Base-by-base conservation (phyloP, 2,113 vertebrate species). In the Halichoerus grypus region DNA sequence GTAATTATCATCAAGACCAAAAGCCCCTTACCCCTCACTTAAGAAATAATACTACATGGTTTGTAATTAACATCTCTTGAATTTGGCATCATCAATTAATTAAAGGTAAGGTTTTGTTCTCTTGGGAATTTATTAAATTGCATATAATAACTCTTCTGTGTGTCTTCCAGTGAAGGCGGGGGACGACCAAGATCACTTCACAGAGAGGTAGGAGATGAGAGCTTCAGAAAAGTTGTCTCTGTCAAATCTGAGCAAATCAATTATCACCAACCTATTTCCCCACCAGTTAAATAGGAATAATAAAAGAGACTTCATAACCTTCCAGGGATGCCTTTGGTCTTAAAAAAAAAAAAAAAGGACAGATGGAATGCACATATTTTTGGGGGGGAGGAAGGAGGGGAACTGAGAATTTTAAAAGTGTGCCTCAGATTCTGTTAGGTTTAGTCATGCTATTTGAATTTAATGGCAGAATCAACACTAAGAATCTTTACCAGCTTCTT, bases 281-380 rank as follows among this genome's bases (percentile, higher is more conserved):
- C 61, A 94, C 39, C 19, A 59, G 4, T 71, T 92, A 94, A 90
- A 39, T 12, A 51, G n/a, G 22, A 96, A 91, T 72, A 96, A 92
- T 94, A 71, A 97, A 87, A 89, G 24, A 97, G 46, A 69, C 55
- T 91, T 95, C 67, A 88, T 57, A 95, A 92, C 39, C 88, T 88
- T 95, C 80, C 65, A 90, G 33, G 39, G 87, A 85, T 94, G 91
- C 22, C 74, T 97, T 92, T 24, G 24, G 28, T 95, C 91, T 90
- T 92, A 69, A 81, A 92, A 94, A 89, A 39, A 67, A 18, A 33
- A 63, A 63, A 81, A 91, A 87, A 53, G 74, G 89, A 94, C 61
- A 95, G 74, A 94, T 96, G 91, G 92, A 94, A 95, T 95, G 97
- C 69, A 92, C 59, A 92, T 93, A 91, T 63, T 90, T 97, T 67